These are phyloP conservation scores for Listrodromus nycthemerus DNA, from an alignment of 2,888 invertebrate species.

Conservation along the genomic window DNA sequence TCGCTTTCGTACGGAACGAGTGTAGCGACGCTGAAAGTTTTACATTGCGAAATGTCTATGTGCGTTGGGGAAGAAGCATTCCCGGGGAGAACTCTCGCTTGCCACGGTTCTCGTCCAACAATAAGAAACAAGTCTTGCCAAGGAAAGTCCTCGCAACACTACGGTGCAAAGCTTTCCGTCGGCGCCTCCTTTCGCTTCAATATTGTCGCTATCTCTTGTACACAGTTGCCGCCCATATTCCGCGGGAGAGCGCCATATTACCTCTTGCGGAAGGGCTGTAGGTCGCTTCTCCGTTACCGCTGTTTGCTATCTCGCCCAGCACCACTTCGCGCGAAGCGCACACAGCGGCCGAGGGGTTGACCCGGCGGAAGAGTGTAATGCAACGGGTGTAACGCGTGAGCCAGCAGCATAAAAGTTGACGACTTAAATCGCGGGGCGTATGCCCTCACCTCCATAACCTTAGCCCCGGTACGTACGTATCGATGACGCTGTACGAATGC, in stretches of 20 bases:
- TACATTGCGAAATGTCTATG: slow-evolving; percentile 43
- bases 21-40: slow-evolving; percentile 29
- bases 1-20: slow-evolving; percentile 18
- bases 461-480: slow-evolving; percentile 17
- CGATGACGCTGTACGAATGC: slow-evolving; percentile 6
- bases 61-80: slow-evolving; percentile 24
- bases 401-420: slow-evolving; percentile 83
- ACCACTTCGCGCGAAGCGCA: slow-evolving; percentile 73
- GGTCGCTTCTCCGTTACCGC: slow-evolving; percentile 61
- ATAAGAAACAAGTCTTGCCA: slow-evolving; percentile 35
- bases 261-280: slow-evolving; percentile 71
- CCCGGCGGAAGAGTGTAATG: slow-evolving; percentile 35
- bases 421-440: slow-evolving; percentile 82
- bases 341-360: slow-evolving; percentile 14
- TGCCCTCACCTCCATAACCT: slow-evolving; percentile 71
- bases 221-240: slow-evolving; percentile 82
- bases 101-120: slow-evolving; percentile 29
- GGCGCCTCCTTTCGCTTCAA: slow-evolving; percentile 73
- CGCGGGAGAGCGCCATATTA: slow-evolving; percentile 81
- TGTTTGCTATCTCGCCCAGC: slow-evolving; percentile 60
- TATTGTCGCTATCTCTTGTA: slow-evolving; percentile 83
- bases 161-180: slow-evolving; percentile 44
- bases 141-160: slow-evolving; percentile 40
- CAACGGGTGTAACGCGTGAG: slow-evolving; percentile 77
- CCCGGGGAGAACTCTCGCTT: slow-evolving; percentile 40